Evolutionary conservation across 2,113 vertebrate genomes (phyloP), one percentile per base, ranked within the genome.

Genomic region (Atherinomorus stipes): DNA sequence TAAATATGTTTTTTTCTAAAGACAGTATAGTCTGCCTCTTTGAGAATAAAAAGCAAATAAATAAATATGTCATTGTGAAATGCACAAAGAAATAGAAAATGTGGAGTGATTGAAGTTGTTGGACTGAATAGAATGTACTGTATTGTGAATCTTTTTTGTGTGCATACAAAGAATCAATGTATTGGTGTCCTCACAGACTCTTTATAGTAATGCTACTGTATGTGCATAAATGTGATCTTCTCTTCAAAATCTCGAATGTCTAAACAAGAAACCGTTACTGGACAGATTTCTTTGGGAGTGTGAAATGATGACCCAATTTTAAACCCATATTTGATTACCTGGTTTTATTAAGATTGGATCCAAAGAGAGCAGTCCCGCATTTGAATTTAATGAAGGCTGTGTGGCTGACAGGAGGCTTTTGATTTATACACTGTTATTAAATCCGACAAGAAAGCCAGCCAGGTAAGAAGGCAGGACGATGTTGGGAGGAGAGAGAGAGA

Each of bases 361-460:
- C 91, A 89, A 92, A 94, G 92, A 93, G 90, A 90, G 79, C 80
- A 76, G 83, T 89, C 88, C 78, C 68, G 83, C 84, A 90, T 94
- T 92, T 92, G 91, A 93, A 90, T 94, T 93, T 93, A 93, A 94
- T 93, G 92, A 93, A 93, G 89, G 92, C 88, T 89, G 89, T 65
- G 81, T 88, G 86, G 90, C 89, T 92, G 93, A 95, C 93, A 90
- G 92, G 85, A 91, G 83, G 78, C 88, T 93, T 92, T 91, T 94
- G 93, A 95, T 95, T 94, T 93, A 95, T 93, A 93, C 85, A 89
- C 89, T 85, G 90, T 93, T 93, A 93, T 94, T 93, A 93, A 93
- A 91, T 91, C 78, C 66, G 76, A 87, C 88, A 83, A 86, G 90
- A 88, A 79, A 85, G 82, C 73, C 82, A 88, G 84, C 78, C 81